phyloP scores from a whole-genome alignment of 2,888 invertebrate species.

The Atrina japonica region DNA sequence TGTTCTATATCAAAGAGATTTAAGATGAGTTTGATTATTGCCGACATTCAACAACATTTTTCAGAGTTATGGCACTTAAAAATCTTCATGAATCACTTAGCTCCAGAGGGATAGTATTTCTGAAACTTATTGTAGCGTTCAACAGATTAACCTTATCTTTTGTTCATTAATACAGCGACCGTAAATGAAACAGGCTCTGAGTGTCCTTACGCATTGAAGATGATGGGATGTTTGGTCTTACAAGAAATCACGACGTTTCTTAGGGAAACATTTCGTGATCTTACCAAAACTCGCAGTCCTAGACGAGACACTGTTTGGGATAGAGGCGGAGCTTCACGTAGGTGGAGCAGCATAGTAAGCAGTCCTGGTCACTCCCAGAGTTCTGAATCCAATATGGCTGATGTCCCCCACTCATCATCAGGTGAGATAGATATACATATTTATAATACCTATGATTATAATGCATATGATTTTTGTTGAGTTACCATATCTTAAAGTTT shows the following conservation, averaged over 20 bases:
- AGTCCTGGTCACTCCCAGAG: slow-evolving; percentile 91
- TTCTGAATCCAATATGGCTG: slow-evolving; percentile 73
- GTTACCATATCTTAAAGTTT: no score
- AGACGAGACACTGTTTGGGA: slow-evolving; percentile 77
- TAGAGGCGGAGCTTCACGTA: slow-evolving; percentile 82
- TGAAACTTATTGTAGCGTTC: no score
- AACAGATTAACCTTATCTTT: no score
- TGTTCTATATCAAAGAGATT: no score
- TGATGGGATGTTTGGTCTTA: slow-evolving; percentile 96
- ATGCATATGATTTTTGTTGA: no score
- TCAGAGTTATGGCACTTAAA: no score
- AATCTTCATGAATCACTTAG: no score
- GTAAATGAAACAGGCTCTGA: slow-evolving; percentile 77
- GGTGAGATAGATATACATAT: slow-evolving; percentile 37
- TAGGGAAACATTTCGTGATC: slow-evolving; percentile 94
- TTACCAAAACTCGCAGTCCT: slow-evolving; percentile 81
- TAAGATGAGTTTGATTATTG: no score
- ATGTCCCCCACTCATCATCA: slow-evolving; percentile 67
- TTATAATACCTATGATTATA: no score
- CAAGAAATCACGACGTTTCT: slow-evolving; percentile 98
- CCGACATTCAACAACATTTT: no score
- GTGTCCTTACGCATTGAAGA: slow-evolving; percentile 88
- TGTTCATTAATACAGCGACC: slow-evolving; percentile 69
- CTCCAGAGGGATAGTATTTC: no score
- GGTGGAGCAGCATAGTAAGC: slow-evolving; percentile 97